Evolutionary conservation across 2,797 vertebrate genomes (phyloP).

Genomic region (Tragopan temminckii): DNA sequence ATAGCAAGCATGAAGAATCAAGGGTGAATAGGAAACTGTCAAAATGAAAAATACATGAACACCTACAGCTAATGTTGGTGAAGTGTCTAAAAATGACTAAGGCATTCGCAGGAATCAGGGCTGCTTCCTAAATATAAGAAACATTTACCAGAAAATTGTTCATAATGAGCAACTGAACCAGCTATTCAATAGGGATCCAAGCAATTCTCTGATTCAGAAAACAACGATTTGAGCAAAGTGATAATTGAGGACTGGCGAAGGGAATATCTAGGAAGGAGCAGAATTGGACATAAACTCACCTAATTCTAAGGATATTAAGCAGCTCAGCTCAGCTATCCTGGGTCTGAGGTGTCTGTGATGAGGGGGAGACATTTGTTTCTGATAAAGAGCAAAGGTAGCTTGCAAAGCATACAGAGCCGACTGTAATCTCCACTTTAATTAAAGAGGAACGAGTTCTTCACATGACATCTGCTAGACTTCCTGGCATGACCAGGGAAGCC

Average conservation of each 20-base stretch:
- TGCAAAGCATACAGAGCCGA: constrained; percentile 21
- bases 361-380: not conserved
- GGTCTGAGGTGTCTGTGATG: not conserved
- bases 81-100: constrained; percentile 35
- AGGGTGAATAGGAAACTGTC: not conserved
- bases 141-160: constrained; percentile 6
- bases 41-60: not conserved
- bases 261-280: not conserved
- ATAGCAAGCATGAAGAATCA: not conserved
- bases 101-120: constrained; percentile 15
- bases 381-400: not conserved
- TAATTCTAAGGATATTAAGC: not conserved
- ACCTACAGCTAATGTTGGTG: constrained; percentile 24
- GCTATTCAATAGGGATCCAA: constrained; percentile 34
- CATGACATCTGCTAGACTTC: constrained; percentile 33
- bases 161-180: constrained; percentile 23
- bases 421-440: constrained; percentile 49
- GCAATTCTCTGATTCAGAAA: constrained; percentile 23
- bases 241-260: not conserved
- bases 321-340: not conserved
- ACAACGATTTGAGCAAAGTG: not conserved
- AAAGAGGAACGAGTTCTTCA: constrained; percentile 54
- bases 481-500: not conserved
- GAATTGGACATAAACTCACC: not conserved
- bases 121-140: not conserved